A percentile compares a stretch with the other conserved stretches of the same genome.
phyloP scores from a whole-genome alignment of 1,140 invertebrate species.

The Cecropterus lyciades region DNA sequence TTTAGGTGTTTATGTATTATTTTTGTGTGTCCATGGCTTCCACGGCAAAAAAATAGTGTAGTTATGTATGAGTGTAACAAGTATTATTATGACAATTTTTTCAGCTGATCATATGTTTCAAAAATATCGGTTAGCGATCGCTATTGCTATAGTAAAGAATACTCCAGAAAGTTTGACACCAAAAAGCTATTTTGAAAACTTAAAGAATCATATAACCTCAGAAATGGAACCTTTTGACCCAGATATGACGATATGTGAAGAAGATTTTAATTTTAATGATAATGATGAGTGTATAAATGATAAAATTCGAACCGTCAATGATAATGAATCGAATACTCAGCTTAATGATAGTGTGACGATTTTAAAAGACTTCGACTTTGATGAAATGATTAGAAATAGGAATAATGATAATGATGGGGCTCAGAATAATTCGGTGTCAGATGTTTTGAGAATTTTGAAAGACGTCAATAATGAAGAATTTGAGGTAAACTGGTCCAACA shows the following conservation, averaged over 20 bases:
- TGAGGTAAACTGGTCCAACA: slow-evolving; percentile 16
- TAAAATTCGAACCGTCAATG: slow-evolving; percentile 10
- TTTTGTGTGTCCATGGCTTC: no score
- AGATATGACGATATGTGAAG: slow-evolving; percentile 48
- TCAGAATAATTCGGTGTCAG: slow-evolving; percentile 9
- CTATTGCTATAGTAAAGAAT: slow-evolving; percentile 52
- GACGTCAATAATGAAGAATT: background rate
- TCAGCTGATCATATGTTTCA: slow-evolving; percentile 50
- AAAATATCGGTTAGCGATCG: slow-evolving; percentile 53
- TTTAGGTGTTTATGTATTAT: no score
- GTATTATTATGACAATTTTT: slow-evolving; percentile 3
- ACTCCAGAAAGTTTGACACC: slow-evolving; percentile 47
- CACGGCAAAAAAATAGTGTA: no score
- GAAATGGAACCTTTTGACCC: slow-evolving; percentile 30
- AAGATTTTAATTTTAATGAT: slow-evolving; percentile 53
- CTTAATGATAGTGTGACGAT: slow-evolving; percentile 45
- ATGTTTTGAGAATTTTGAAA: slow-evolving; percentile 31
- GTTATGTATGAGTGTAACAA: no score
- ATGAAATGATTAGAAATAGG: slow-evolving; percentile 11
- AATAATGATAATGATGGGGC: slow-evolving; percentile 1
- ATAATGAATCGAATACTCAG: slow-evolving; percentile 24
- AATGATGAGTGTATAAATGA: slow-evolving; percentile 27
- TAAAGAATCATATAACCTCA: slow-evolving; percentile 48
- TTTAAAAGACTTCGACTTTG: slow-evolving; percentile 40
- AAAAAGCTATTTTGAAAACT: slow-evolving; percentile 46